A percentile compares a stretch with the other conserved stretches of the same genome.
These are phyloP conservation scores for Dipus sagitta DNA, from an alignment of 2,797 vertebrate genomes.

Conservation along the genomic window DNA sequence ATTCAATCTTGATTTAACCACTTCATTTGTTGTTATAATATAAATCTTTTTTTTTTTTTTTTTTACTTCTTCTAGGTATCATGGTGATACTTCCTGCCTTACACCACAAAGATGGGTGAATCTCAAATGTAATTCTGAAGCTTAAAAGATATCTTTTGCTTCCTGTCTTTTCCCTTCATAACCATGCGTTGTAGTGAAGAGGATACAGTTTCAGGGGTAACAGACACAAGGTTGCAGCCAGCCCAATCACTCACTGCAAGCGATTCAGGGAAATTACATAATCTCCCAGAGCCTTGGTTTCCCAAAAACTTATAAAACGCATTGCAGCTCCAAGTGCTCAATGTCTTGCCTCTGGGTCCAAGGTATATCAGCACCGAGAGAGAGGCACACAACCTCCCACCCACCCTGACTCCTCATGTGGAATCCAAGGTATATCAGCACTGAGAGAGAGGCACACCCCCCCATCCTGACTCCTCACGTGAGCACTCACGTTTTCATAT, in stretches of 20 bases:
- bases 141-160: not conserved
- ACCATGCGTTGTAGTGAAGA: not conserved
- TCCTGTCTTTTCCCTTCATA: not conserved
- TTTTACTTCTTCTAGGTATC: not conserved
- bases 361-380: too few species aligned
- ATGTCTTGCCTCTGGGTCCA: not conserved
- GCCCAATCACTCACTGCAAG: accelerated
- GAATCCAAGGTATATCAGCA: not conserved
- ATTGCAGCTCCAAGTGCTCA: not conserved
- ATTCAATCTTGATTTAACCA: not conserved
- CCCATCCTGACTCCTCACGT: accelerated
- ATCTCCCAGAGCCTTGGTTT: not conserved
- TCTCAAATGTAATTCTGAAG: not conserved
- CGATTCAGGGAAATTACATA: not conserved
- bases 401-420: too few species aligned
- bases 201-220: accelerated
- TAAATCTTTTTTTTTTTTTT: not conserved
- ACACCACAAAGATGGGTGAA: not conserved
- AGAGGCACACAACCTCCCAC: too few species aligned
- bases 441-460: not conserved
- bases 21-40: not conserved
- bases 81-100: not conserved
- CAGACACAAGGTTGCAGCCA: accelerated
- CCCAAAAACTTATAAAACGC: not conserved
- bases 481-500: not conserved